Evolutionary conservation across 2,888 invertebrate genomes (phyloP).

Genomic region (Morpho helenor): DNA sequence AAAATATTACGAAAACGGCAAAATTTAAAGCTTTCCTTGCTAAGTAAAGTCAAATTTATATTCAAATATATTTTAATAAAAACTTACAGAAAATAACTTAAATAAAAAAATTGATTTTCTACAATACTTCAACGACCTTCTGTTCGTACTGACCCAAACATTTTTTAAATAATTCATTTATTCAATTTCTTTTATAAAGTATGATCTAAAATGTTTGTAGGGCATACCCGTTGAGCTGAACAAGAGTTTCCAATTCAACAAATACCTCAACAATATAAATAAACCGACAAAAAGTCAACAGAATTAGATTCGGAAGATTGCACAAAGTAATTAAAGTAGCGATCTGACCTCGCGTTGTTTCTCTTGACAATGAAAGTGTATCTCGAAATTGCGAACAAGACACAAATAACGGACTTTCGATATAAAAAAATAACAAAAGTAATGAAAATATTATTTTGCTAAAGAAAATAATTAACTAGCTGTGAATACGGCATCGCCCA

Average conservation of each 20-base stretch:
- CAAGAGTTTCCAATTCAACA: constrained; percentile 4
- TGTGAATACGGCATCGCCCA: too few relatives aligned
- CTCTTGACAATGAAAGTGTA: constrained; percentile 29
- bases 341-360: constrained; percentile 25
- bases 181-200: constrained; percentile 2
- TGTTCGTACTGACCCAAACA: background rate
- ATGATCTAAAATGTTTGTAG: background rate
- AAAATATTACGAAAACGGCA: too few relatives aligned
- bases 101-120: too few relatives aligned
- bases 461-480: too few relatives aligned
- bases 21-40: too few relatives aligned
- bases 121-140: too few relatives aligned
- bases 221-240: background rate
- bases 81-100: too few relatives aligned
- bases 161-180: constrained; percentile 3
- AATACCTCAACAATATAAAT: constrained; percentile 5
- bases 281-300: constrained; percentile 4
- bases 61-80: too few relatives aligned
- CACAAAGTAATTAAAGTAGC: constrained; percentile 23
- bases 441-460: background rate
- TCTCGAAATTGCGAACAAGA: constrained; percentile 5
- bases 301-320: constrained; percentile 21
- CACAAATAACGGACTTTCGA: background rate
- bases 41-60: too few relatives aligned
- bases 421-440: background rate